Conservation (phyloP, 2,113 vertebrate species). For the Mastomys natalensis region DNA sequence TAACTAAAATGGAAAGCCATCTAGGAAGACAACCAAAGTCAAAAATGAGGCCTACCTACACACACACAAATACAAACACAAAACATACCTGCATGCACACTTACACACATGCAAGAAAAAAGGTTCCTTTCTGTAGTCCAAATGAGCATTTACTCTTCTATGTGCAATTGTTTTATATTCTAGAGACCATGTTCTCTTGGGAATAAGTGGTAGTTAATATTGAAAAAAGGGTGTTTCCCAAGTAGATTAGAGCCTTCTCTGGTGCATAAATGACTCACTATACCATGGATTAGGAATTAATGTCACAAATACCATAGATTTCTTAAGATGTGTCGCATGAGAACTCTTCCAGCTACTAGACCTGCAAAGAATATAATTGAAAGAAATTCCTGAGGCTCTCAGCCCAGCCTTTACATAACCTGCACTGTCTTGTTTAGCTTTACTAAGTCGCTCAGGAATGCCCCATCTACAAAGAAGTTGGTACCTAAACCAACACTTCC, state of each 20-base stretch:
- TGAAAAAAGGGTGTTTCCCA: slow-evolving; percentile 81
- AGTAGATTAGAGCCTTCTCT: slow-evolving; percentile 84
- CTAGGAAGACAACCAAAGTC: neutral
- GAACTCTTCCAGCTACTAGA: slow-evolving; percentile 77
- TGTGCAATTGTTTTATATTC: slow-evolving; percentile 59
- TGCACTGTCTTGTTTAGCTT: slow-evolving; percentile 73
- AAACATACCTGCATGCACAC: too few species aligned
- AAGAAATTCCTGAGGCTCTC: slow-evolving; percentile 79
- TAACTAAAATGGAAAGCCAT: neutral
- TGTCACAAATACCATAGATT: slow-evolving; percentile 79
- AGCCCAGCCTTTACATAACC: slow-evolving; percentile 74
- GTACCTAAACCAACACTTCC: slow-evolving; percentile 54
- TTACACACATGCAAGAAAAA: neutral
- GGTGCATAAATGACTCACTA: slow-evolving; percentile 84
- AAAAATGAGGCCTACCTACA: neutral
- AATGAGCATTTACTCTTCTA: slow-evolving; percentile 42
- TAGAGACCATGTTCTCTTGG: slow-evolving; percentile 72
- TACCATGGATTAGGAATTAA: slow-evolving; percentile 83
- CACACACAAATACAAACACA: neutral
- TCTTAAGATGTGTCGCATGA: slow-evolving; percentile 79
- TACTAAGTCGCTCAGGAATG: slow-evolving; percentile 65
- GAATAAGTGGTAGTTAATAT: slow-evolving; percentile 75
- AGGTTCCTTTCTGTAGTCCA: neutral
- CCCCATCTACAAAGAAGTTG: slow-evolving; percentile 67
- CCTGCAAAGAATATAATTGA: slow-evolving; percentile 76